Conservation (phyloP, 1,140 invertebrate species). For the Heliconius eleuchia region DNA sequence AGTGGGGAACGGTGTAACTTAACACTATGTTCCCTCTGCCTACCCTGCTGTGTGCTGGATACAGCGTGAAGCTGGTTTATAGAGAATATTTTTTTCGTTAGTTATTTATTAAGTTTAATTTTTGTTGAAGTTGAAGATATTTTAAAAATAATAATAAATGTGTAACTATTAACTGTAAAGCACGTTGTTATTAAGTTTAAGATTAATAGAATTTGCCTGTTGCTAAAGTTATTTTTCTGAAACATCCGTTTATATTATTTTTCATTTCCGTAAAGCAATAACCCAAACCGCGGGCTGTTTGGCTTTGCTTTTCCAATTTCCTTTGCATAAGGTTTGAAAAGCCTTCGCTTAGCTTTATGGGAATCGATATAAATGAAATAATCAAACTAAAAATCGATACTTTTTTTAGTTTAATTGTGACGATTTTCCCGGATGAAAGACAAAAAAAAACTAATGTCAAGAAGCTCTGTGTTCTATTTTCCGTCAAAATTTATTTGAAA, state of each 20-base stretch:
- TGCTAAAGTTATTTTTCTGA: slow-evolving; percentile 26
- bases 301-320: slow-evolving; percentile 39
- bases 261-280: slow-evolving; percentile 40
- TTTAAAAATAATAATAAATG: too few relatives aligned
- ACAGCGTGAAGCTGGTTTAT: too few relatives aligned
- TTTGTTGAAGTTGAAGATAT: too few relatives aligned
- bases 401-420: background rate
- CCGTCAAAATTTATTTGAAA: too few relatives aligned
- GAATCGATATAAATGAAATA: slow-evolving; percentile 4
- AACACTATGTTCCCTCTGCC: too few relatives aligned
- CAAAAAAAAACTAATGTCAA: background rate
- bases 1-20: too few relatives aligned
- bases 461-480: too few relatives aligned
- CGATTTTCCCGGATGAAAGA: background rate
- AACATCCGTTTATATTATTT: slow-evolving; percentile 36
- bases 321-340: slow-evolving; percentile 32
- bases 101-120: too few relatives aligned
- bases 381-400: background rate
- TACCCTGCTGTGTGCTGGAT: too few relatives aligned
- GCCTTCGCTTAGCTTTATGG: slow-evolving; percentile 29
- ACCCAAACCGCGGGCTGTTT: slow-evolving; percentile 31
- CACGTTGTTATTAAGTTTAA: background rate
- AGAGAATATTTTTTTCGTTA: too few relatives aligned
- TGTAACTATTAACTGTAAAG: too few relatives aligned
- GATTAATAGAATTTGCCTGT: background rate